Evolutionary conservation across 1,140 invertebrate genomes (phyloP).

Genomic region (Brachionus rubens): DNA sequence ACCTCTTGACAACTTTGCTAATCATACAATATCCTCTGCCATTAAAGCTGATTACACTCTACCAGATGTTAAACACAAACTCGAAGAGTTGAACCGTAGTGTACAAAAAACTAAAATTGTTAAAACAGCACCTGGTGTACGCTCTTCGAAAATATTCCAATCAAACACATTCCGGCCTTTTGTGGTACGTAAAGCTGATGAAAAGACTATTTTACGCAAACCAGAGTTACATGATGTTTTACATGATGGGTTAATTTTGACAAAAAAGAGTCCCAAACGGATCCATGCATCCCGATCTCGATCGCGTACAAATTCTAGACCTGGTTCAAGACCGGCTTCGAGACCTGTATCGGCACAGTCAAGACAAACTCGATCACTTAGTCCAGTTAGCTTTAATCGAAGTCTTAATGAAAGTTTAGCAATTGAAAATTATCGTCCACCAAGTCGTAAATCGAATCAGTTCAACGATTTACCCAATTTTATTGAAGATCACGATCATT

Average conservation of each 20-base stretch:
- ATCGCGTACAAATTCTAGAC: no score
- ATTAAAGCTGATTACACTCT: constrained; percentile 42
- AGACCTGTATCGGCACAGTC: constrained; percentile 5
- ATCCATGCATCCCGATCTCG: background rate
- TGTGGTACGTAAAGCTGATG: constrained; percentile 29
- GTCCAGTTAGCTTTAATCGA: constrained; percentile 11
- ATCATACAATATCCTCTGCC: constrained; percentile 40
- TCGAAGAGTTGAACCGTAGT: constrained; percentile 20
- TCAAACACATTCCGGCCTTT: background rate
- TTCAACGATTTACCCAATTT: background rate
- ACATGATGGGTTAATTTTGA: constrained; percentile 39
- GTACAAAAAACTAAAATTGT: constrained; percentile 40
- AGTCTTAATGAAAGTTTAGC: constrained; percentile 5
- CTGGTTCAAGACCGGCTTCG: background rate
- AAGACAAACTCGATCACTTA: background rate
- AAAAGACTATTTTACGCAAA: constrained; percentile 7
- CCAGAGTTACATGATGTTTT: constrained; percentile 41
- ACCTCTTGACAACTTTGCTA: constrained; percentile 31
- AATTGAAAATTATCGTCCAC: constrained; percentile 4
- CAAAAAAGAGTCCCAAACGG: constrained; percentile 11
- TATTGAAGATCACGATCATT: background rate
- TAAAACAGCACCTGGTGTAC: background rate
- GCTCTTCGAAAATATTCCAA: background rate
- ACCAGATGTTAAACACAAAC: constrained; percentile 31
- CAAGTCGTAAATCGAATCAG: constrained; percentile 10